Percentiles rank a stretch among this genome's conserved stretches.
Evolutionary conservation across 1,140 invertebrate species (phyloP).

Genomic region (Sarcophaga peregrina): DNA sequence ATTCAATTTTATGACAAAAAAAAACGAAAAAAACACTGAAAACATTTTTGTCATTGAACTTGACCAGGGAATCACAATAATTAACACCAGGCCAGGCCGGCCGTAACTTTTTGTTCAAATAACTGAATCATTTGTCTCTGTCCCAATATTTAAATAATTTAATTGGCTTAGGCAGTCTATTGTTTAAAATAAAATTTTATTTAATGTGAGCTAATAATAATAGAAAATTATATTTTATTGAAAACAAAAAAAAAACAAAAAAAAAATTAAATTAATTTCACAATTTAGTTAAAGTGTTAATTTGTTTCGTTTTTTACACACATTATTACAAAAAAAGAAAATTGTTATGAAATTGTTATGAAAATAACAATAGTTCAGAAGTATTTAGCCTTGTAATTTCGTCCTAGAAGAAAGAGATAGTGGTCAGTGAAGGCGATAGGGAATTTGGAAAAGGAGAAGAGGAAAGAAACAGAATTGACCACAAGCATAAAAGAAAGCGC

Average conservation of each 20-base stretch:
- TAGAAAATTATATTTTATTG: not conserved
- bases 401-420: too few species aligned
- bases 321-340: too few species aligned
- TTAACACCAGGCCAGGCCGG: not conserved
- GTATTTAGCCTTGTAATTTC: too few species aligned
- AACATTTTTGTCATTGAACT: not conserved
- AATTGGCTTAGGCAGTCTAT: not conserved
- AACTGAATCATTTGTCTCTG: not conserved
- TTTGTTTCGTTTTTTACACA: not conserved
- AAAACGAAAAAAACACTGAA: not conserved
- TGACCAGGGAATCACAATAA: not conserved
- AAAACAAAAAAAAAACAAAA: too few species aligned
- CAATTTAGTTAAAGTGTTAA: not conserved
- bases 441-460: too few species aligned
- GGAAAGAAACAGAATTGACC: too few species aligned
- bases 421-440: too few species aligned
- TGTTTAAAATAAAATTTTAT: not conserved
- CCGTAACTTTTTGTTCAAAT: not conserved
- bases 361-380: too few species aligned
- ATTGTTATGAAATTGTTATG: too few species aligned
- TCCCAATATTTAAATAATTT: not conserved
- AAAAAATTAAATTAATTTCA: not conserved
- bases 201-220: not conserved
- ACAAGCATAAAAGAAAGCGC: too few species aligned
- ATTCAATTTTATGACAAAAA: too few species aligned